These are phyloP conservation scores for Cheirogaleus major DNA, from an alignment of 2,797 vertebrate species.

Conservation along the genomic window DNA sequence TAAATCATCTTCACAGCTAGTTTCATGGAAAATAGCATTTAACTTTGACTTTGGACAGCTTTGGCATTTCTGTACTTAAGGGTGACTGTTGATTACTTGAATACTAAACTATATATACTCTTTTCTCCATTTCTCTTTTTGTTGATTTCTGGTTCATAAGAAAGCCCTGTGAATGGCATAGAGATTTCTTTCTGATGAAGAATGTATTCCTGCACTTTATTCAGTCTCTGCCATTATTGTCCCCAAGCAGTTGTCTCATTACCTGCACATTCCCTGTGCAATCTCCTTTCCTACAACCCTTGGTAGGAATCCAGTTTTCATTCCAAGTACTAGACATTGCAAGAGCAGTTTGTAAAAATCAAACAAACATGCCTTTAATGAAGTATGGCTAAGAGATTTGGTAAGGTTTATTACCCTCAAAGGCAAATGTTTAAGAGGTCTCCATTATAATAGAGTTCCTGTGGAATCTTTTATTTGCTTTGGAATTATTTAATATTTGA, in stretches of 20 bases:
- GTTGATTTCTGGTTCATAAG: not conserved
- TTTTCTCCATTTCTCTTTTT: not conserved
- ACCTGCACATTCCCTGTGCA: not conserved
- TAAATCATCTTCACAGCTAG: constrained; percentile 58
- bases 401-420: constrained; percentile 65
- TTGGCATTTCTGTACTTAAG: constrained; percentile 41
- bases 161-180: not conserved
- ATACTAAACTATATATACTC: not conserved
- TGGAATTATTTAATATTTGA: constrained; percentile 73
- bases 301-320: constrained; percentile 15
- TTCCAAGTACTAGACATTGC: constrained; percentile 22
- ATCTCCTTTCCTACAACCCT: not conserved
- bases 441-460: constrained; percentile 65
- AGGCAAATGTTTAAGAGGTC: constrained; percentile 29
- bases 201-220: not conserved
- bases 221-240: not conserved
- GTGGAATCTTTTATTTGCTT: constrained; percentile 62
- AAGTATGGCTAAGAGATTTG: constrained; percentile 60
- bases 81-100: not conserved
- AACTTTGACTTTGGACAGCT: constrained; percentile 56
- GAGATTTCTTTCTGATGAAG: not conserved
- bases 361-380: constrained; percentile 74
- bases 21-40: constrained; percentile 32
- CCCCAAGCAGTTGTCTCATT: not conserved
- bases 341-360: constrained; percentile 71